Evolutionary conservation across 2,888 invertebrate species (phyloP), one percentile per base, ranked within the genome.

Genomic region (Macrosiphum euphorbiae): DNA sequence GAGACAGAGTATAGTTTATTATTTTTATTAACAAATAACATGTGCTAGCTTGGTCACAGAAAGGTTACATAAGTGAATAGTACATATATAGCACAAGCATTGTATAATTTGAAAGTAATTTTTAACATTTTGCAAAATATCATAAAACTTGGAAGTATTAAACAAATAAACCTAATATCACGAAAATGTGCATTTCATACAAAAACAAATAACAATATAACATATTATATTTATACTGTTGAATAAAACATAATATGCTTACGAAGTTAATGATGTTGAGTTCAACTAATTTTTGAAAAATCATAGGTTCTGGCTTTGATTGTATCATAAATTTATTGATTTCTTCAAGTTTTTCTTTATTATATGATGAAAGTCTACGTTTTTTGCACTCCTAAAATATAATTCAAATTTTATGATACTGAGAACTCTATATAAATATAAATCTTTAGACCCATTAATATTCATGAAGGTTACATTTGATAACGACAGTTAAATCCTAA

Each of bases 311-410:
- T 85, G 85, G 91, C 55, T n/a, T 55, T 58, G 55, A 85, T 24
- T 55, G 35, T 28, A 52, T 58, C 78, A 78, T 91, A 20, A 55
- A 91, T 55, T 24, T 91, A 91, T 85, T 85, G 55, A 85, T 85
- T 85, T 91, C 85, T 85, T 91, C 85, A 28, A 91, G 16, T 1
- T 91, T 11, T n/a, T 44, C 55, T 8, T 52, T 55, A 85, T 85
- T 44, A 86, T 91, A 86, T 26, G 55, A 44, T 91, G 28, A 3
- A 58, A 26, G 28, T 24, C n/a, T 91, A 91, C 28, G 28, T 55
- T n/a, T 91, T 91, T 91, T 91, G 41, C 44, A 44, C 16, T 85
- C 44, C 91, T 91, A 91, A 85, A 91, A 91, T 52, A 78, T 7
- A 78, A 90, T 78, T 90, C 10, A 67, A 67, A 90, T 50, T 11